phyloP scores from a whole-genome alignment of 1,140 invertebrate species.

The Platyscapa corneri region DNA sequence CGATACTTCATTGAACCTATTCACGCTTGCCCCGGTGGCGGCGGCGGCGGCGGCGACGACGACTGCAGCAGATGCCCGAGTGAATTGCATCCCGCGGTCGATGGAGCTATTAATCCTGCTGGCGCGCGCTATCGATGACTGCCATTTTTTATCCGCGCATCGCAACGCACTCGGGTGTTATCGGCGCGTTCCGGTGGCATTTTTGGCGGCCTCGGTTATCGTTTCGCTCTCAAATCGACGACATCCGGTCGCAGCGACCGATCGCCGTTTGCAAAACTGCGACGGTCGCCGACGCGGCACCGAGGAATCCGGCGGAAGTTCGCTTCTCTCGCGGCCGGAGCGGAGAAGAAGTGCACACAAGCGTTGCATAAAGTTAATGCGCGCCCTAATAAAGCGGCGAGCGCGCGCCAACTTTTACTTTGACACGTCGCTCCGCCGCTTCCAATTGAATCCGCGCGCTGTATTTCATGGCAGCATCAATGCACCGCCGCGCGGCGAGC shows the following conservation, averaged over 20 bases:
- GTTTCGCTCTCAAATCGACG: not conserved
- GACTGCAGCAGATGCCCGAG: not conserved
- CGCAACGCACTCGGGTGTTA: not conserved
- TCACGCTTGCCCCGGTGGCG: not conserved
- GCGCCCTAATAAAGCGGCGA: not conserved
- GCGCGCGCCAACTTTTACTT: conserved; percentile 17
- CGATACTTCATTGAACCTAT: conserved; percentile 37
- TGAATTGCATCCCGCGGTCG: not conserved
- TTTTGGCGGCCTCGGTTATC: not conserved
- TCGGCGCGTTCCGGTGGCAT: not conserved
- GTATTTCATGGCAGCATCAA: conserved; percentile 1
- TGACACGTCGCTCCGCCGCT: conserved; percentile 14
- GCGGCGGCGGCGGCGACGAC: too few relatives aligned
- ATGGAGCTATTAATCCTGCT: conserved; percentile 27
- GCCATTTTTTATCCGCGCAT: conserved; percentile 17
- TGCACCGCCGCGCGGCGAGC: not conserved
- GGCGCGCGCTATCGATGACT: conserved; percentile 22
- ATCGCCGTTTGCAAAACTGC: not conserved
- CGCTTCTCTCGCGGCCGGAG: not conserved
- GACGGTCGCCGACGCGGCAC: too few relatives aligned
- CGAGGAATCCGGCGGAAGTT: not conserved
- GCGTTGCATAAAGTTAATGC: conserved; percentile 22
- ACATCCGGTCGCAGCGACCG: too few relatives aligned
- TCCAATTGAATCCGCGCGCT: conserved; percentile 9
- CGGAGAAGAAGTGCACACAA: not conserved